phyloP scores from a whole-genome alignment of 2,113 vertebrate genomes.

The Crypturellus undulatus region DNA sequence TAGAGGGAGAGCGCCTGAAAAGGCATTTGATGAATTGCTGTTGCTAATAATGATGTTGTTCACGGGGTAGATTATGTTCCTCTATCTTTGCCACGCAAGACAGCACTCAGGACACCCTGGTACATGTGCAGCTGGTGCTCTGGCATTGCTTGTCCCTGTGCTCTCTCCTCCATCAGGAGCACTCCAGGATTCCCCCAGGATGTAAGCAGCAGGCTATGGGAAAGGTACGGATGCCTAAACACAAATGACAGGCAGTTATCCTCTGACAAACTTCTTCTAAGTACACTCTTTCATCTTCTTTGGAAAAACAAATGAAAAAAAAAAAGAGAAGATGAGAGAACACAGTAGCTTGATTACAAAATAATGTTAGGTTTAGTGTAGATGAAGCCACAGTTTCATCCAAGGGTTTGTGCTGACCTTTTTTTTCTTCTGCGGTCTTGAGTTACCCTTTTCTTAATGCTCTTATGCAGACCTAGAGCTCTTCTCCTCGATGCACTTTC shows the following conservation, averaged over 20 bases:
- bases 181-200: neutral
- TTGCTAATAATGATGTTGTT: slow-evolving; percentile 26
- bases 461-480: neutral
- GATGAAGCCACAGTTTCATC: neutral
- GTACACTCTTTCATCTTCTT: neutral
- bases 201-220: neutral
- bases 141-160: neutral
- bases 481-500: neutral
- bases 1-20: slow-evolving; percentile 47
- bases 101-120: neutral
- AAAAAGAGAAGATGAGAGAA: neutral
- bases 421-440: neutral
- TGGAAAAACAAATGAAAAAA: neutral
- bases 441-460: neutral
- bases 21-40: slow-evolving; percentile 18
- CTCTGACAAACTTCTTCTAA: neutral
- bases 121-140: neutral
- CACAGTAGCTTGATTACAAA: neutral
- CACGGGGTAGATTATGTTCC: slow-evolving; percentile 18
- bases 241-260: neutral
- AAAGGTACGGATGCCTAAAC: neutral
- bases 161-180: neutral
- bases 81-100: neutral
- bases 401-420: neutral
- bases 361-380: neutral